A percentile compares a stretch with the other conserved stretches of the same genome.
phyloP scores from a whole-genome alignment of 2,113 vertebrate species.

The Caranx melampygus region DNA sequence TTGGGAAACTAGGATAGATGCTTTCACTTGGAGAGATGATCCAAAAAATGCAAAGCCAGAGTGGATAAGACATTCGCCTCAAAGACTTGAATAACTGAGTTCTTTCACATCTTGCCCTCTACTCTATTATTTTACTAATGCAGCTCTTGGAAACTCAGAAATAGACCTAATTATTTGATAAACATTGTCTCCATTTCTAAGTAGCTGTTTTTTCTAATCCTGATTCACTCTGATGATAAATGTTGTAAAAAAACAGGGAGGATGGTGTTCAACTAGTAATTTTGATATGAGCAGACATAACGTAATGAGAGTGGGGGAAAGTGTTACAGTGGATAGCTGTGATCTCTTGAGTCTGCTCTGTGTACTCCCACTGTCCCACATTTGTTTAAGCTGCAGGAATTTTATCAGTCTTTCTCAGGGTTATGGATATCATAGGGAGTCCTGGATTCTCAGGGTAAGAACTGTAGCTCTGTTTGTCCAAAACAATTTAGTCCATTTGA shows the following conservation, averaged over 20 bases:
- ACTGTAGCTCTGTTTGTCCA: neutral
- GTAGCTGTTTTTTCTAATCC: constrained; percentile 21
- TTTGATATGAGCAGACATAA: constrained; percentile 16
- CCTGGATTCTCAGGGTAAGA: neutral
- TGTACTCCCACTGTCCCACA: neutral
- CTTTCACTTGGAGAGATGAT: neutral
- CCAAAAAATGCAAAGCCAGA: neutral
- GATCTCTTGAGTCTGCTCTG: neutral
- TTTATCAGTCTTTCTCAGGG: constrained; percentile 1
- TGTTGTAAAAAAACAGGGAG: constrained; percentile 9
- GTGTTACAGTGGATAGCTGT: neutral
- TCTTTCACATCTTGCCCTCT: too few relatives aligned
- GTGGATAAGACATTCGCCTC: neutral
- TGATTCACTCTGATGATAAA: constrained; percentile 9
- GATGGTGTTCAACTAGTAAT: neutral
- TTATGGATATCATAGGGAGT: constrained; percentile 24
- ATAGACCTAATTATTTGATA: constrained; percentile 1
- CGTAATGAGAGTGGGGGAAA: constrained; percentile 1
- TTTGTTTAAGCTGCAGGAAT: constrained; percentile 12
- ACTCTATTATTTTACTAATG: too few relatives aligned
- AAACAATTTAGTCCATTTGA: neutral
- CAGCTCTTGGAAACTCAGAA: neutral
- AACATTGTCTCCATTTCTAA: constrained; percentile 6
- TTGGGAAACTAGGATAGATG: neutral
- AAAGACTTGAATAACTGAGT: neutral